A percentile compares a stretch with the other conserved stretches of the same genome.
Evolutionary conservation across 2,888 invertebrate genomes (phyloP).

Genomic region (Brachypalpus laphriformis): DNA sequence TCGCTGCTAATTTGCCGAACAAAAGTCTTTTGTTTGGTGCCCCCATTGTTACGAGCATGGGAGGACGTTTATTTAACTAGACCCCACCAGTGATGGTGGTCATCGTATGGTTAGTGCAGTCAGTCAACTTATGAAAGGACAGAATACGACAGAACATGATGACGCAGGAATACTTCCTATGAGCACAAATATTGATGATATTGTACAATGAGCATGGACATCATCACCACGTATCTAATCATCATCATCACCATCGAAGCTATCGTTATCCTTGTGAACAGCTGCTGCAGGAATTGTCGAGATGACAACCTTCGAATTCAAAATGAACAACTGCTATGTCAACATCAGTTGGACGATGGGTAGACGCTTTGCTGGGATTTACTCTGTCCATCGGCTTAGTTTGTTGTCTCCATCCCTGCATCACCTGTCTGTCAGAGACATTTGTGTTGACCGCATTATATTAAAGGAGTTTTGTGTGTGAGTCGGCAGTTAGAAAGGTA

Average conservation of each 20-base stretch:
- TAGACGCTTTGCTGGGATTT: conserved; percentile 14
- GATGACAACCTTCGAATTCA: conserved; percentile 31
- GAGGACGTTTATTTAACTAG: background rate
- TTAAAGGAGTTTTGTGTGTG: conserved; percentile 5
- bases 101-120: background rate
- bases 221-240: conserved; percentile 23
- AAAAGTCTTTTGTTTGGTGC: conserved; percentile 13
- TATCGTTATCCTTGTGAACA: background rate
- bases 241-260: background rate
- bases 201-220: conserved; percentile 19
- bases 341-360: conserved; percentile 19
- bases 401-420: conserved; percentile 23
- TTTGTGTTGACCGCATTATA: conserved; percentile 16
- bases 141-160: background rate
- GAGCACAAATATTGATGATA: conserved; percentile 16
- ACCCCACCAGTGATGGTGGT: background rate
- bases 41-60: conserved; percentile 16
- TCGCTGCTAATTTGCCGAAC: conserved; percentile 41
- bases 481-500: conserved; percentile 20
- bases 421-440: conserved; percentile 45
- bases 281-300: conserved; percentile 10
- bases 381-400: conserved; percentile 25
- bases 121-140: background rate
- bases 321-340: conserved; percentile 47
- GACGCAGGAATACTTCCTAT: background rate